Evolutionary conservation across 2,113 vertebrate species (phyloP), one percentile per base, ranked within the genome.

Genomic region (zebrafish (Danio rerio)): DNA sequence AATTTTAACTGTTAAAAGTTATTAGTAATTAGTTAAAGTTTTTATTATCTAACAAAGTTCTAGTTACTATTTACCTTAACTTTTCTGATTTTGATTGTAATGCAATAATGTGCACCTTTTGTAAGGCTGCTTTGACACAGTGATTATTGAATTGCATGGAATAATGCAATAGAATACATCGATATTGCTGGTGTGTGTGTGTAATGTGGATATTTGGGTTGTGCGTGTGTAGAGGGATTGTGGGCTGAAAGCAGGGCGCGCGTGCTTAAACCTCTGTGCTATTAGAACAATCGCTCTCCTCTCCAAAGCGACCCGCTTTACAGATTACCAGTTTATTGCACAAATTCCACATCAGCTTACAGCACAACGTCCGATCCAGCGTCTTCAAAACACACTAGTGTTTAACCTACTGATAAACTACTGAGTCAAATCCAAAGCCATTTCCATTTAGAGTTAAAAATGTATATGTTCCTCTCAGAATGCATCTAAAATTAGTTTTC

Each of bases 321-420:
- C 71, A 87, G 86, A 87, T 87, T 87, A 87, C 18, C 76, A 79
- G 78, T 81, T 84, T 85, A 87, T 87, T 87, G 81, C 81, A 87
- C 71, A 85, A 83, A 87, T 87, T 87, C 86, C 78, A 78, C 86
- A 78, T 77, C 50, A 31, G 83, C 83, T 87, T 87, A 87, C 59
- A 40, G 74, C 18, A 63, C 18, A 61, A 83, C 59, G 20, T 73
- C 76, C 12, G 58, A 58, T 61, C 66, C 31, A 75, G 40, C 15
- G 7, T 16, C n/a, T 58, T 56, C 31, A 53, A 56, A 78, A 81
- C 18, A 76, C 81, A 55, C 52, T 63, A 40, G 16, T 58, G 6
- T 47, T 76, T 40, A 62, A 62, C 45, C 74, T 62, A 31, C 31
- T 31, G 31, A 3, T 31, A 31, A 68, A 68, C 18, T 47, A 45